Base-by-base conservation (phyloP, 2,797 vertebrate genomes). In the Macrochelys suwanniensis region DNA sequence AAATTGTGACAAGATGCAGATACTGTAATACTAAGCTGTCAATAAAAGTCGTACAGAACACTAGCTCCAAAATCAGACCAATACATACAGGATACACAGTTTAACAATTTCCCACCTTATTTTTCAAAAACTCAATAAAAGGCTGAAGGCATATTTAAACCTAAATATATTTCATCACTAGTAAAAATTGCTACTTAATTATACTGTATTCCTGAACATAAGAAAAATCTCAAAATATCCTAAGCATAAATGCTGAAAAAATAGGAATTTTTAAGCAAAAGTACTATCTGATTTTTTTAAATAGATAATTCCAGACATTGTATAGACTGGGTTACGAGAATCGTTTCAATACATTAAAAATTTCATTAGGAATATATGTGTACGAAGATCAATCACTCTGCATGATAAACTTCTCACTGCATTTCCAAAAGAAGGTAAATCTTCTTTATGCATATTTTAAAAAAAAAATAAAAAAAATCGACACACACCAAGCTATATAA, bases 1-100 rank as follows among this genome's bases (percentile, higher is more conserved):
- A 91, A 92, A 92, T 76, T 50, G 45, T 90, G 93, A 90, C 91
- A 89, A 93, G 91, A 92, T 84, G 59, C 85, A 94, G 95, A 92
- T 80, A 71, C 45, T 79, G 54, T 90, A 82, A 82, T n/a, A 84
- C 57, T 87, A 92, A 93, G 25, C 31, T 31, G 57, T 68, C 95
- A 96, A 59, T 0, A 79, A 87, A 45, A 57, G 26, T 12, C 50
- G 11, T 23, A 37, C 47, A 59, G 19, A 50, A 0, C 9, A 84
- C 49, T 65, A 81, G 16, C 1, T 89, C 90, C 83, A 91, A 89
- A 71, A 91, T 88, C 82, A 93, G 77, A 74, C 61, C 92, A 85
- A 76, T 11, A 80, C 3, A 87, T 28, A 68, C 16, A 68, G 5
- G 12, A 59, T 33, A 53, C 28, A 45, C 61, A 5, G 0, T 5